Percentiles rank a stretch among this genome's conserved stretches.
These are phyloP conservation scores for Chesias legatella DNA, from an alignment of 2,888 invertebrate genomes.

Conservation along the genomic window DNA sequence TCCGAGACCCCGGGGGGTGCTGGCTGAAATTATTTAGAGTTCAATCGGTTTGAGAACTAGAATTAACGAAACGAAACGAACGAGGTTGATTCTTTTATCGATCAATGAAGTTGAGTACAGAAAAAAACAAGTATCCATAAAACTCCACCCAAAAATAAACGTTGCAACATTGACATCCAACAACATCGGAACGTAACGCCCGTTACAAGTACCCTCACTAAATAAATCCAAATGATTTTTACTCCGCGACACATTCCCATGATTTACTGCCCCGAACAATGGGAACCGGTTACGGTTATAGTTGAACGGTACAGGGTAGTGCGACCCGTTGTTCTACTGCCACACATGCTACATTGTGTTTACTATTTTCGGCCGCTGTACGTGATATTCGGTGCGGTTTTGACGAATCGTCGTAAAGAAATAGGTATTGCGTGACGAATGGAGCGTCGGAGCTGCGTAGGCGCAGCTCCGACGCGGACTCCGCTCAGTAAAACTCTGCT, in stretches of 20 bases:
- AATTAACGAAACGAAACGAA: too few species aligned
- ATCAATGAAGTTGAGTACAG: too few species aligned
- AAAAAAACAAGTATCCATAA: neutral
- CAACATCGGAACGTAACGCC: constrained; percentile 17
- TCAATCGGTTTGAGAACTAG: too few species aligned
- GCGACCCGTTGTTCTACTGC: constrained; percentile 24
- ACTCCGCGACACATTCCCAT: constrained; percentile 65
- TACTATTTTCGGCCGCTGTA: constrained; percentile 22
- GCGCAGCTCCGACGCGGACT: too few species aligned
- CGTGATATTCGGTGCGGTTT: constrained; percentile 34
- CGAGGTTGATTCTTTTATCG: too few species aligned
- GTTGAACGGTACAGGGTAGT: constrained; percentile 36
- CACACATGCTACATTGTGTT: constrained; percentile 28
- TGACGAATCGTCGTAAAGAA: neutral
- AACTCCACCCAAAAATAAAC: neutral
- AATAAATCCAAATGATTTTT: constrained; percentile 73
- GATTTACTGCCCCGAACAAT: constrained; percentile 71
- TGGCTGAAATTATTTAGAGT: neutral
- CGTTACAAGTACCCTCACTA: constrained; percentile 53
- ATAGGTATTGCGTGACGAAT: too few species aligned
- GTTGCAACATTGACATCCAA: constrained; percentile 4
- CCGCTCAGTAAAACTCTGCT: too few species aligned
- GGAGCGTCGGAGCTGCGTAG: too few species aligned
- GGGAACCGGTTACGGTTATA: constrained; percentile 63
- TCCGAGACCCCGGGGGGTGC: neutral